These are phyloP conservation scores for Stenchaetothrips biformis DNA, from an alignment of 2,888 invertebrate species.

Conservation along the genomic window DNA sequence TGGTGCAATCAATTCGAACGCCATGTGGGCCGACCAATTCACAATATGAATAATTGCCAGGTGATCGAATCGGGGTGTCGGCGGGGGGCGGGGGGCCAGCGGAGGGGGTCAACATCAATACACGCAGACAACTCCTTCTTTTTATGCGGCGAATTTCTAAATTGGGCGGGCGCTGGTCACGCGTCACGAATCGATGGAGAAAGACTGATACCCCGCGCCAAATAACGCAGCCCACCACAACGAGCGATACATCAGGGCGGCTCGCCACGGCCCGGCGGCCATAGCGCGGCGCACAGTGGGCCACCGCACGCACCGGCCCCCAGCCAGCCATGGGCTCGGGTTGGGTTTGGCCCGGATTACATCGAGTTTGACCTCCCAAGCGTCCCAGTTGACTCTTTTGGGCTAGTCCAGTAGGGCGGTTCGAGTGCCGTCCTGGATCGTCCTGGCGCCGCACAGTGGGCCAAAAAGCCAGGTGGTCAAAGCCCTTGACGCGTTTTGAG, in stretches of 20 bases:
- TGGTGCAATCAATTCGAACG: not conserved
- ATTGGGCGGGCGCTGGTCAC: not conserved
- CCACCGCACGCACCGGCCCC: not conserved
- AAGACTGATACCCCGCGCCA: not conserved
- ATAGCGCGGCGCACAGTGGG: not conserved
- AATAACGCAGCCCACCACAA: not conserved
- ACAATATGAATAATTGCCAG: not conserved
- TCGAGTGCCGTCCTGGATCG: not conserved
- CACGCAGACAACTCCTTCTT: not conserved
- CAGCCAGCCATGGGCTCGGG: not conserved
- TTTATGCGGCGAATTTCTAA: not conserved
- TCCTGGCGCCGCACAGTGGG: not conserved
- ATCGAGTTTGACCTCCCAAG: not conserved
- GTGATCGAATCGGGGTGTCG: not conserved
- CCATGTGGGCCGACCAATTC: not conserved
- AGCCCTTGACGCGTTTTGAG: too few relatives aligned
- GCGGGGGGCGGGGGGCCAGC: not conserved
- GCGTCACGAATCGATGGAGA: not conserved
- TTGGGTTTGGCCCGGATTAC: conserved; percentile 9
- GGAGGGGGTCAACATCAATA: not conserved
- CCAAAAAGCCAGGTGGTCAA: too few relatives aligned
- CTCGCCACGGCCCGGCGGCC: not conserved
- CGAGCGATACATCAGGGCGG: not conserved
- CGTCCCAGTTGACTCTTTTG: not conserved
- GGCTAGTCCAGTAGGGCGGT: not conserved